Base-by-base conservation (phyloP, 2,797 vertebrate genomes). In the Sebastes hubbsi region DNA sequence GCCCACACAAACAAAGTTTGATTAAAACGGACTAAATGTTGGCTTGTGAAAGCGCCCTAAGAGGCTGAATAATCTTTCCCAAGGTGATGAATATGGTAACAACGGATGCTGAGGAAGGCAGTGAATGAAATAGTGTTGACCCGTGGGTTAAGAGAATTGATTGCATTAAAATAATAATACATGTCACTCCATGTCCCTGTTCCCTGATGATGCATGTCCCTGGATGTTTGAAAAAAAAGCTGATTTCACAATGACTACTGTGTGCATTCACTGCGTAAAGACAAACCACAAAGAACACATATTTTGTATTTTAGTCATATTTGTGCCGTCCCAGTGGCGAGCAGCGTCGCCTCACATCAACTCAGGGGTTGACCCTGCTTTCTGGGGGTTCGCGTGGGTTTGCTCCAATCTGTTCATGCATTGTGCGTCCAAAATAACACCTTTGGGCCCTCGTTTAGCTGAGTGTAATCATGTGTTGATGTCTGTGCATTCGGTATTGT, bases 31-130 rank as follows among this genome's bases (percentile, higher is more conserved):
- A 52, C 46, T 52, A 52, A n/a, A 52, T 52, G 18, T 52, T 52
- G 8, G 46, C 46, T 49, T 49, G 46, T 49, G 46, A 49, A 49
- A 20, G 18, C 18, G 18, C 46, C 46, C 0, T 52, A n/a, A 70
- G 59, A 52, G 38, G 54, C 24, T 60, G 32, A 64, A 61, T 67
- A 71, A 80, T 83, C 22, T 64, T 30, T 65, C 63, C 77, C 8
- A 4, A 30, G 27, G 42, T 71, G 36, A 30, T 62, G 34, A 83
- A 77, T 72, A 52, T 54, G 55, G n/a, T n/a, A n/a, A n/a, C n/a
- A 38, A 60, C 18, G 8, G n/a, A 78, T 59, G 16, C 22, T 29
- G 9, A 25, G 6, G 32, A 27, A 29, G 8, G 22, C 25, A 52
- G 4, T 38, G 11, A 42, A 20, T 25, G 5, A 64, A 30, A 49